Evolutionary conservation across 2,888 invertebrate genomes (phyloP).

Genomic region (Listrodromus nycthemerus): DNA sequence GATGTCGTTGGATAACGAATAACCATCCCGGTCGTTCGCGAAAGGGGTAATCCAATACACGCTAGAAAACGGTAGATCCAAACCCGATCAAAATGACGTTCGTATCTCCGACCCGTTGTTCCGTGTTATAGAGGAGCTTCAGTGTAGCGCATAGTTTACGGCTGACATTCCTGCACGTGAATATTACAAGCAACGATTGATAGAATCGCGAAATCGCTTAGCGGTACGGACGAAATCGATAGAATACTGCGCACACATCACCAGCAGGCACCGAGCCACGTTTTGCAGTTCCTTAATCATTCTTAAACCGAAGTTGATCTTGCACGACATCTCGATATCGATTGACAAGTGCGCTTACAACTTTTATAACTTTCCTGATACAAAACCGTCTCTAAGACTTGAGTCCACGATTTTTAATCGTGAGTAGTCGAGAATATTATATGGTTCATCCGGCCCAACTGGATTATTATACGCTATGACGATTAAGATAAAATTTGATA

Average conservation of each 20-base stretch:
- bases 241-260: not conserved
- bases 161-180: slow-evolving; percentile 40
- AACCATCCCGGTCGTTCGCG: not conserved
- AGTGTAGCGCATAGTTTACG: slow-evolving; percentile 29
- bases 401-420: not conserved
- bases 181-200: slow-evolving; percentile 28
- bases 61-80: not conserved
- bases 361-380: not conserved
- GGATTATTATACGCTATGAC: too few relatives aligned
- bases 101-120: slow-evolving; percentile 6
- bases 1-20: slow-evolving; percentile 18
- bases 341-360: slow-evolving; percentile 18
- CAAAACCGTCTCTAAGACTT: not conserved
- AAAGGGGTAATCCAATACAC: not conserved
- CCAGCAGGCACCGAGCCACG: slow-evolving; percentile 17
- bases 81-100: not conserved
- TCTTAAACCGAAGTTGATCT: not conserved
- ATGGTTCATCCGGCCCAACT: not conserved
- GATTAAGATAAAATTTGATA: too few relatives aligned
- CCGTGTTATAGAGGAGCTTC: not conserved
- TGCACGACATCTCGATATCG: slow-evolving; percentile 10
- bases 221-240: not conserved
- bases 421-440: not conserved
- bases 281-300: slow-evolving; percentile 10
- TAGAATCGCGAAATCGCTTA: slow-evolving; percentile 25